Percentiles rank a stretch among this genome's conserved stretches.
Evolutionary conservation across 2,797 vertebrate species (phyloP).

Genomic region (Clarias fuscus): DNA sequence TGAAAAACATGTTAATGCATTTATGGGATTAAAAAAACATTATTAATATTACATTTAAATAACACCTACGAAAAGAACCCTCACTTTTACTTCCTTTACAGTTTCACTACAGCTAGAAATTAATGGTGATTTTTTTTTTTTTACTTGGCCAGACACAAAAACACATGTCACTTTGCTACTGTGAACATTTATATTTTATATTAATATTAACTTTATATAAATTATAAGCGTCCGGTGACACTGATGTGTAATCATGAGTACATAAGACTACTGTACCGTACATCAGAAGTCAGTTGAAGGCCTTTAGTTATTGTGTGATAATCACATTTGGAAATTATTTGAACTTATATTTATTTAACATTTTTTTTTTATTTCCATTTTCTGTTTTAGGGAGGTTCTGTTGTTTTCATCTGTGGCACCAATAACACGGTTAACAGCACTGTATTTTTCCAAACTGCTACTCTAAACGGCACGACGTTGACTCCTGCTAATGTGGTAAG

Average conservation of each 20-base stretch:
- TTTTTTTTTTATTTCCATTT: neutral
- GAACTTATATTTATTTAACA: neutral
- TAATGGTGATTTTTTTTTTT: too few species aligned
- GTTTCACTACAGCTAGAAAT: too few species aligned
- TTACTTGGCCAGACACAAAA: too few species aligned
- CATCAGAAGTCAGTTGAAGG: neutral
- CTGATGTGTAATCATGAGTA: neutral
- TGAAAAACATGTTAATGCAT: too few species aligned
- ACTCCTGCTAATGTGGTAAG: neutral
- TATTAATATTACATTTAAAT: too few species aligned
- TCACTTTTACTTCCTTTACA: neutral
- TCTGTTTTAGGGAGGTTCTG: neutral
- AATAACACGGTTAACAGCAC: neutral
- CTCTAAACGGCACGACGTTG: neutral
- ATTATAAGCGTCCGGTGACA: neutral
- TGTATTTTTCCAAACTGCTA: neutral
- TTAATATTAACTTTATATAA: too few species aligned
- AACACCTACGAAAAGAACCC: neutral
- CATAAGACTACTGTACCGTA: too few species aligned
- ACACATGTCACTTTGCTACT: neutral
- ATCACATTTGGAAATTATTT: neutral
- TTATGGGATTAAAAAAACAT: too few species aligned
- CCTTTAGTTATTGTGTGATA: neutral
- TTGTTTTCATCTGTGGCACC: neutral
- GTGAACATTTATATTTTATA: neutral